Evolutionary conservation across 2,797 vertebrate genomes (phyloP).

Genomic region (Dendrocincla fuliginosa): DNA sequence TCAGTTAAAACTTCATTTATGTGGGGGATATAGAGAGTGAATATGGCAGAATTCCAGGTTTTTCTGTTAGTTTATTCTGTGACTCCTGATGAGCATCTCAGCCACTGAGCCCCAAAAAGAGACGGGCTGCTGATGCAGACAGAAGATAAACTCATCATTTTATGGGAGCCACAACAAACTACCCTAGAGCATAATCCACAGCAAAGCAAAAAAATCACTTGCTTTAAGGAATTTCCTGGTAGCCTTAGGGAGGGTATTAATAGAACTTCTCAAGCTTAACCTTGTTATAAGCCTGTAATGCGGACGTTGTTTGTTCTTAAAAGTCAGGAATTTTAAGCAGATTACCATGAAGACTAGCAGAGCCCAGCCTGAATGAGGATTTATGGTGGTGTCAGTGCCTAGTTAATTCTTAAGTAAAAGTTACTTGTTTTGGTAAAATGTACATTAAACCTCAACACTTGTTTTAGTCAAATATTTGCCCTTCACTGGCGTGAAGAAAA

Average conservation of each 20-base stretch:
- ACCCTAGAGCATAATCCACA: slow-evolving; percentile 23
- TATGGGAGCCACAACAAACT: slow-evolving; percentile 44
- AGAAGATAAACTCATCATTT: slow-evolving; percentile 49
- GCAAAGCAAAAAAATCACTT: slow-evolving; percentile 47
- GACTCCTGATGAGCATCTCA: slow-evolving; percentile 52
- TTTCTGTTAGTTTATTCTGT: slow-evolving; percentile 50
- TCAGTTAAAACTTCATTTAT: slow-evolving; percentile 71
- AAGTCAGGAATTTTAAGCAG: slow-evolving; percentile 72
- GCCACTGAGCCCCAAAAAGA: background rate
- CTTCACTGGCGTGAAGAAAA: background rate
- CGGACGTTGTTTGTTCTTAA: slow-evolving; percentile 45
- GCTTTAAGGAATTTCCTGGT: slow-evolving; percentile 69
- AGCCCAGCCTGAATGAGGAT: slow-evolving; percentile 37
- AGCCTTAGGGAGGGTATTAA: slow-evolving; percentile 61
- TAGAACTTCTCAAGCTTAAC: slow-evolving; percentile 68
- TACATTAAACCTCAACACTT: background rate
- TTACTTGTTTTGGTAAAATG: background rate
- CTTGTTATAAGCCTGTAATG: slow-evolving; percentile 54
- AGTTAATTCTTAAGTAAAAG: slow-evolving; percentile 36
- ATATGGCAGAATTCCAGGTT: slow-evolving; percentile 56
- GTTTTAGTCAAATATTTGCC: background rate
- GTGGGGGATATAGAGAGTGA: slow-evolving; percentile 36
- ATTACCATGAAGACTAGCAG: slow-evolving; percentile 55
- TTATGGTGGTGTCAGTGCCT: slow-evolving; percentile 52
- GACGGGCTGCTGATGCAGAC: slow-evolving; percentile 47